Evolutionary conservation across 2,797 vertebrate genomes (phyloP), one percentile per base, ranked within the genome.

Genomic region (Ciconia nigra): DNA sequence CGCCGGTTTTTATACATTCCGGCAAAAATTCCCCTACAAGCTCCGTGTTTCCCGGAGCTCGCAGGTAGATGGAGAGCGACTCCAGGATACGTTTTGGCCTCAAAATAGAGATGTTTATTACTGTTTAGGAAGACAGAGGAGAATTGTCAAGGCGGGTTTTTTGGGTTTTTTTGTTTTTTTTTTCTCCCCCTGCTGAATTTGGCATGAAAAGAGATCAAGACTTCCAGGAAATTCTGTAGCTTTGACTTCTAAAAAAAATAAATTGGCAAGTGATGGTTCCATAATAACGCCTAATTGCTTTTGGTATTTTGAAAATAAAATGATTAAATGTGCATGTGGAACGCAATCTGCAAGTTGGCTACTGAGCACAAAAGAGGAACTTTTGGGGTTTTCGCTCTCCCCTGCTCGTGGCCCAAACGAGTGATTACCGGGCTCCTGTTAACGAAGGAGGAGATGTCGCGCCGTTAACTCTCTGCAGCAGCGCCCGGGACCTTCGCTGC

Each of bases 171-270:
- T 42, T 37, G 21, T 37, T 67, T 61, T 31, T 22, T 24, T 14
- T 8, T 6, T 13, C 44, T 16, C 11, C 20, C 54, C 28, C 41
- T 29, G 79, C 77, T 77, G 92, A 61, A 86, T 93, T 96, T 97
- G 96, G 97, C 94, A 92, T 44, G 31, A 87, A 86, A 88, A 95
- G 31, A 18, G 65, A 69, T 21, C 18, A 41, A 88, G 96, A 94
- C 63, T 96, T 97, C 97, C 95, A 96, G 92, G 95, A 96, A 95
- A 96, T 86, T 89, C 74, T 95, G 81, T 77, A 87, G 87, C 79
- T 89, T 87, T 87, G 97, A 89, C 91, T 97, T 89, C 18, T 21
- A 3, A 81, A 80, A 42, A 71, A 51, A 25, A n/a, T 1, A 5
- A 87, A 26, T 58, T 96, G 97, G 96, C 95, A 87, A 91, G 63